Percentiles rank a stretch among this genome's conserved stretches.
Conservation (phyloP, 2,888 invertebrate species). For the Notodonta dromedarius region DNA sequence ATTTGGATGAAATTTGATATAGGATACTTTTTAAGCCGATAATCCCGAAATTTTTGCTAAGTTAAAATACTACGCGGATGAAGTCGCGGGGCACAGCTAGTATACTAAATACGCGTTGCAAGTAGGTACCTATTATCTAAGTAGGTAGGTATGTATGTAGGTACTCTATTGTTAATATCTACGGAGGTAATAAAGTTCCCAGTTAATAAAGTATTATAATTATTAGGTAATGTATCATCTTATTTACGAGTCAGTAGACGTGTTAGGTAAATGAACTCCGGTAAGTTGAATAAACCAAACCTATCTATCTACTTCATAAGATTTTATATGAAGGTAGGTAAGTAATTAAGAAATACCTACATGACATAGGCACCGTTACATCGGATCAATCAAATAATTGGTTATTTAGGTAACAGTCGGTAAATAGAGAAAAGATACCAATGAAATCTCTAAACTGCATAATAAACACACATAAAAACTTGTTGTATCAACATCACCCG, state of each 20-base stretch:
- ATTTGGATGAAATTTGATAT: too few species aligned
- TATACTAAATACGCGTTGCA: too few species aligned
- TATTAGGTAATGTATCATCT: neutral
- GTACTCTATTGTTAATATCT: neutral
- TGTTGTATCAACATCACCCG: conserved; percentile 40
- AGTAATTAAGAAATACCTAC: too few species aligned
- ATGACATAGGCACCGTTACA: conserved; percentile 24
- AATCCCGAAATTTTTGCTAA: too few species aligned
- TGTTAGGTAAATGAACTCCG: conserved; percentile 15
- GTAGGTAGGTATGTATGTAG: neutral
- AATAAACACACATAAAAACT: conserved; percentile 37
- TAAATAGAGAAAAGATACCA: conserved; percentile 27
- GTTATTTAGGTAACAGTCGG: neutral
- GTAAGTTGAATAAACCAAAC: too few species aligned
- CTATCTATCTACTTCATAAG: neutral
- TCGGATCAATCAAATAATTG: conserved; percentile 29
- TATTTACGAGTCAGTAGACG: conserved; percentile 4
- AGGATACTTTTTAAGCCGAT: too few species aligned
- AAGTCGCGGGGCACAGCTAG: too few species aligned
- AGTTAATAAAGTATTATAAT: neutral
- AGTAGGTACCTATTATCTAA: too few species aligned
- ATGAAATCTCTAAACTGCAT: conserved; percentile 32
- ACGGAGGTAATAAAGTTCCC: neutral
- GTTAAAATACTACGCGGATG: too few species aligned
- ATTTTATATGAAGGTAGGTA: too few species aligned